These are phyloP conservation scores for Drosophila bocqueti DNA, from an alignment of 1,140 invertebrate species.

Conservation along the genomic window DNA sequence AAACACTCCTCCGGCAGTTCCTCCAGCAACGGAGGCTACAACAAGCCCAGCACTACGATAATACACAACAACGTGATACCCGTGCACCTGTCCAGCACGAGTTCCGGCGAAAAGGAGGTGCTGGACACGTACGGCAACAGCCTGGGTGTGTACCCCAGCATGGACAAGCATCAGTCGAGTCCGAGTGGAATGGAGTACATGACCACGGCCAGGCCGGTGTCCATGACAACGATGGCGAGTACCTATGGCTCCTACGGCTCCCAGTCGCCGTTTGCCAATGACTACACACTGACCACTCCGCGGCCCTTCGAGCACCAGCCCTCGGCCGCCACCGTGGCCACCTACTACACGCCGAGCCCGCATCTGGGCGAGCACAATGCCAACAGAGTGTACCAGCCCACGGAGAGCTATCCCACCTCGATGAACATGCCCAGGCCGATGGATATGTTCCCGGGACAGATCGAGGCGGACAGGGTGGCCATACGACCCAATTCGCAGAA, in stretches of 20 bases:
- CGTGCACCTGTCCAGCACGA: conserved; percentile 68
- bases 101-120: conserved; percentile 73
- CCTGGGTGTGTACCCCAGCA: conserved; percentile 60
- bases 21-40: conserved; percentile 20
- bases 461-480: conserved; percentile 66
- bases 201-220: conserved; percentile 56
- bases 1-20: conserved; percentile 26
- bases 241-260: conserved; percentile 43
- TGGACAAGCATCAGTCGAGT: conserved; percentile 47
- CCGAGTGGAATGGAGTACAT: conserved; percentile 37
- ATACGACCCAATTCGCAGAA: conserved; percentile 80
- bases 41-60: conserved; percentile 74
- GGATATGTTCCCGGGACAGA: conserved; percentile 60
- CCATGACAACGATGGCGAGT: conserved; percentile 22
- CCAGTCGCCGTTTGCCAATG: conserved; percentile 49
- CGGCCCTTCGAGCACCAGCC: conserved; percentile 69
- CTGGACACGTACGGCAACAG: conserved; percentile 78
- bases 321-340: conserved; percentile 60
- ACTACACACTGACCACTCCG: conserved; percentile 61
- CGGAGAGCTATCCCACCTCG: conserved; percentile 68
- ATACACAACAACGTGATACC: conserved; percentile 84
- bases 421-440: conserved; percentile 62
- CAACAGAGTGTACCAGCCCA: conserved; percentile 64
- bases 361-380: conserved; percentile 77
- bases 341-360: conserved; percentile 76